A percentile compares a stretch with the other conserved stretches of the same genome.
phyloP scores from a whole-genome alignment of 2,888 invertebrate genomes.

The Acanthosepion esculentum region DNA sequence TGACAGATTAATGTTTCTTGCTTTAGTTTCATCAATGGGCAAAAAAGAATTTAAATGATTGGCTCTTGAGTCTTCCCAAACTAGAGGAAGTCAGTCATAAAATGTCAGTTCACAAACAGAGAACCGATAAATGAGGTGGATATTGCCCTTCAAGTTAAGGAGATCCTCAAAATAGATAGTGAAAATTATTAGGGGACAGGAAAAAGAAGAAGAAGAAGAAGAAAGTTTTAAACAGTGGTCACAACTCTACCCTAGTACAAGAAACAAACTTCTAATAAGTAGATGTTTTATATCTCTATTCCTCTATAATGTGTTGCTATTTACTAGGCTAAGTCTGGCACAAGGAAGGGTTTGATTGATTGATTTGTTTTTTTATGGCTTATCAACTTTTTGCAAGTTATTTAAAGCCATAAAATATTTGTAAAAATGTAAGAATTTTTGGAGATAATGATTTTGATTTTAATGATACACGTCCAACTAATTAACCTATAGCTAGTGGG shows the following conservation, averaged over 20 bases:
- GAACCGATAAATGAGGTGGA: background rate
- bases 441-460: no score
- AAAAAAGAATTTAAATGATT: background rate
- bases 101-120: background rate
- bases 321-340: no score
- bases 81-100: background rate
- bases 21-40: background rate
- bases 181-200: background rate
- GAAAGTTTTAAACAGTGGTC: background rate
- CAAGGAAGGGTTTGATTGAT: no score
- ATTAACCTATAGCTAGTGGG: no score
- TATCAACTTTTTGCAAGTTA: no score
- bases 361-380: no score
- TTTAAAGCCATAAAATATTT: no score
- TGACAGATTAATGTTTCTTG: background rate
- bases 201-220: background rate
- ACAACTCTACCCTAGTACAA: background rate
- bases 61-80: background rate
- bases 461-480: no score
- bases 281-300: no score
- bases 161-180: slow-evolving; percentile 33
- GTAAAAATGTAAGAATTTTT: no score
- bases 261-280: background rate
- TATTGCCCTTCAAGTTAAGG: background rate
- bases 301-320: no score